Evolutionary conservation across 1,140 invertebrate genomes (phyloP), one percentile per base, ranked within the genome.

Genomic region (Parasteatoda tepidariorum): DNA sequence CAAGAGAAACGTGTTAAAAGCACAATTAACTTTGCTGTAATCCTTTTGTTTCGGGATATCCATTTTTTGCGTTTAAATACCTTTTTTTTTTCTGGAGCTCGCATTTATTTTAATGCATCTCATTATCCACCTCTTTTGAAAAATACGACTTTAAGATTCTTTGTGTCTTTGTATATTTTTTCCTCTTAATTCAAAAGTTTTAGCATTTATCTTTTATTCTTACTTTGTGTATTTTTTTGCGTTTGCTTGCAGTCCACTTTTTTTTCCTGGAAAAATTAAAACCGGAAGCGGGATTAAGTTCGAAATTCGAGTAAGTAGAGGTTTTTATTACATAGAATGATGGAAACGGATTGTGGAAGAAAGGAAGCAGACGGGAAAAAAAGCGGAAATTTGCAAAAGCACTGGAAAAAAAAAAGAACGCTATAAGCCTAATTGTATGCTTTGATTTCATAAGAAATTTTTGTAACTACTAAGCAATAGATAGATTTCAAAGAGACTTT

Each of bases 1-100:
- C 74, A 33, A 78, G 61, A 66, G 41, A 66, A 78, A 78, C 38
- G 74, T 66, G 74, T 78, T 78, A 78, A 78, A 78, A 78, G 74
- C 74, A 66, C 74, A 78, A 78, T 78, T 78, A 78, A 67, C 62
- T 78, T 66, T 55, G 24, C 28, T 66, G 62, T 78, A 78, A 78
- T 66, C 62, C 62, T 55, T 78, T 78, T 78, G 74, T 78, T 66
- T 31, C 31, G 30, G 38, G 62, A 54, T 38, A 41, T 13, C 15
- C 26, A 66, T 66, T 75, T 62, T 13, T 38, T 28, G 34, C 9
- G 57, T 55, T 61, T 61, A 38, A 61, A 59, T 61, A 31, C 26
- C 34, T 38, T 26, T 30, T 55, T 55, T 71, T 71, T 71, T 48
- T 48, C 18, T 48, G 9, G 9, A 48, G 18, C 18, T 71, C 68